Base-by-base conservation (phyloP, 2,113 vertebrate genomes). In the Peromyscus californicus region DNA sequence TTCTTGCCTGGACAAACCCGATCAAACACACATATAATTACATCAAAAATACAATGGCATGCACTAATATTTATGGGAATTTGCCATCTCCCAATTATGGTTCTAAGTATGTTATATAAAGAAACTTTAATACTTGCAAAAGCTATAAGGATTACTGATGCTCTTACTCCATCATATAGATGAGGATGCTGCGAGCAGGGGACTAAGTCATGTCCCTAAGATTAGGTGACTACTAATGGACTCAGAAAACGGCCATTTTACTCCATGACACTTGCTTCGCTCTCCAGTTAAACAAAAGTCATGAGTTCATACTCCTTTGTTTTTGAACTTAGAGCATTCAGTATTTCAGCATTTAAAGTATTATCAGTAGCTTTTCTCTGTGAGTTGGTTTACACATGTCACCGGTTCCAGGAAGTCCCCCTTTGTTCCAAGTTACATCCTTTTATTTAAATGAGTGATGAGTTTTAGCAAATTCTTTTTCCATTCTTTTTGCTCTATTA, bases 401-500 rank as follows among this genome's bases (percentile, higher is more conserved):
- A 39, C 6, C 22, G 29, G 57, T 17, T 84, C 29, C 10, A 63
- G 33, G 82, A 39, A 9, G 1, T 4, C 61, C 21, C 36, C 21
- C 21, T 39, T 61, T 26, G 3, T 26, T 61, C 57, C 80, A 59
- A 7, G 36, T 83, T 83, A 29, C 22, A 61, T 61, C 80, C 21
- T 61, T 61, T 83, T 61, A 19, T 39, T 83, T n/a, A 80, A 80
- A 57, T 57, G 39, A 63, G 59, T 83, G 29, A n/a, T 57, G 36
- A 82, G 59, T 94, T 76, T 88, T 76, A 36, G 42, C 59, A 61
- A 91, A 63, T n/a, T 39, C 29, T 26, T 93, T 93, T 31, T 33
- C 29, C 31, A 79, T 94, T 76, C 69, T 63, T 91, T 93, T 84
- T 78, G 54, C 72, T 33, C 48, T 54, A 31, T 51, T 90, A 87